phyloP scores from a whole-genome alignment of 2,888 invertebrate genomes.

The Spilarctia lutea region DNA sequence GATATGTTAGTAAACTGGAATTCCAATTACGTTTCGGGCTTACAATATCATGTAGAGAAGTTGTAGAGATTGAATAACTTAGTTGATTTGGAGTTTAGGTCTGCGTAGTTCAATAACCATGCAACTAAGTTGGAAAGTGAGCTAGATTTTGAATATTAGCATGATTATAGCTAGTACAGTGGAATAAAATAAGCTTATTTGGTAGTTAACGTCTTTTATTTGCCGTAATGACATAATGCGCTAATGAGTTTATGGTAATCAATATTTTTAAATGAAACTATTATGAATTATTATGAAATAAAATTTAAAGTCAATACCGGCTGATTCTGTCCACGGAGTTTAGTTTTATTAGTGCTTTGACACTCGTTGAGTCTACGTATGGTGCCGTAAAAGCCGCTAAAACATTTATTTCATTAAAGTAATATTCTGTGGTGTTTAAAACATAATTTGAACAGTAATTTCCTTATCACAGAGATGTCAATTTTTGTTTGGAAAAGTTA shows the following conservation, averaged over 20 bases:
- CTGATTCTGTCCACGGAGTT: too few relatives aligned
- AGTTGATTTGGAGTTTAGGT: not conserved
- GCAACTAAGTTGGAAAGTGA: not conserved
- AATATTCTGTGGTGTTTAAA: not conserved
- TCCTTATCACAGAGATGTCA: not conserved
- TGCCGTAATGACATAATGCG: too few relatives aligned
- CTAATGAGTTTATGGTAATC: too few relatives aligned
- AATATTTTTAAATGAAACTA: too few relatives aligned
- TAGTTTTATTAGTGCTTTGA: too few relatives aligned
- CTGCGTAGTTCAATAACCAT: not conserved
- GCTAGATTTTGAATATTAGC: not conserved
- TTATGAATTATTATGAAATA: too few relatives aligned
- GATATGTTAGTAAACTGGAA: constrained; percentile 33
- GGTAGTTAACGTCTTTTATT: not conserved
- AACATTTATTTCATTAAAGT: too few relatives aligned
- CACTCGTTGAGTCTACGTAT: too few relatives aligned
- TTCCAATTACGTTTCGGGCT: constrained; percentile 30
- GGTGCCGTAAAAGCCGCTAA: too few relatives aligned
- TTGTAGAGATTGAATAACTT: not conserved
- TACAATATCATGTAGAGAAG: not conserved
- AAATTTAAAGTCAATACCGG: too few relatives aligned
- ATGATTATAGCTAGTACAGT: not conserved
- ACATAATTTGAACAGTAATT: not conserved
- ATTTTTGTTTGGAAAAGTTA: not conserved
- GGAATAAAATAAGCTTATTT: not conserved